Evolutionary conservation across 2,113 vertebrate genomes (phyloP).

Genomic region (Eretmochelys imbricata): DNA sequence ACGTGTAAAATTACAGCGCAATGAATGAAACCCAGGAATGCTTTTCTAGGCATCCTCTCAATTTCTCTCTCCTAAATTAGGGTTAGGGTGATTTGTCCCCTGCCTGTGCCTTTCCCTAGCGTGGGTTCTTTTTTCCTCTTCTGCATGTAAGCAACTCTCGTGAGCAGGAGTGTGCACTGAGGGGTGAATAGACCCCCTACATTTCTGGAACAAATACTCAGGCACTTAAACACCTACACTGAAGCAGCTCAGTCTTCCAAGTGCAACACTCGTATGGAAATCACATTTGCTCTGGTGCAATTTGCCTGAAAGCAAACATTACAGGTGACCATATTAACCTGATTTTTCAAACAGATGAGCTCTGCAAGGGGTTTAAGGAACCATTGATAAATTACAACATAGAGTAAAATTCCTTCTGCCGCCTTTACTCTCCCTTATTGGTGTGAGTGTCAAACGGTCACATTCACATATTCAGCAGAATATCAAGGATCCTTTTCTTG

Average conservation of each 20-base stretch:
- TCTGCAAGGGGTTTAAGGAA: constrained; percentile 67
- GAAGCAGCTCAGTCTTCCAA: constrained; percentile 58
- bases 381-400: constrained; percentile 68
- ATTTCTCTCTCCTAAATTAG: constrained; percentile 40
- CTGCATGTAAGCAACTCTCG: constrained; percentile 38
- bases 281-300: constrained; percentile 45
- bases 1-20: constrained; percentile 57
- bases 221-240: constrained; percentile 46
- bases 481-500: constrained; percentile 38
- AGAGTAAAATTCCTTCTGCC: constrained; percentile 55
- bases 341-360: constrained; percentile 59
- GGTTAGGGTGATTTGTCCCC: constrained; percentile 14
- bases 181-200: neutral
- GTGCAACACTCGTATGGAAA: constrained; percentile 57
- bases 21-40: constrained; percentile 15
- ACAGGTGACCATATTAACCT: constrained; percentile 53
- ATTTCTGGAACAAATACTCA: constrained; percentile 42
- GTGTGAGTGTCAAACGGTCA: constrained; percentile 59
- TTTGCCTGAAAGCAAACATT: constrained; percentile 65
- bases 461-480: constrained; percentile 24
- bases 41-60: constrained; percentile 35
- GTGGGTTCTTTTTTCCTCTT: constrained; percentile 5
- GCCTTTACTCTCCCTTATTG: constrained; percentile 21
- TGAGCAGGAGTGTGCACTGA: neutral
- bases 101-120: neutral